Evolutionary conservation across 92 coral and sea anemone genomes (phyloP), one percentile per base, ranked within the genome.

Genomic region (Bergia puertoricense): DNA sequence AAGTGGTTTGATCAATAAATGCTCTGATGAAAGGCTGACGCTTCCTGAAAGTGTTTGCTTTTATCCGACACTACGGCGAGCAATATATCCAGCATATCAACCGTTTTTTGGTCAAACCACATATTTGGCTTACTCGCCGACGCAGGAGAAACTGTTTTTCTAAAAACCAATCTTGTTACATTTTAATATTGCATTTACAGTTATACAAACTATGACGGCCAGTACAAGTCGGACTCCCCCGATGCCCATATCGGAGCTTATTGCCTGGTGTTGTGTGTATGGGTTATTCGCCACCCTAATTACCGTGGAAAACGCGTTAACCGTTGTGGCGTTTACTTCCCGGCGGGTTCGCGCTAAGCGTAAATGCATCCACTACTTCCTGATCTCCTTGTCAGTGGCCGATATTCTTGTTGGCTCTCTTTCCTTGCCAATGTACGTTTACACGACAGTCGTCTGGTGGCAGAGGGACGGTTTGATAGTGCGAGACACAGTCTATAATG

Each of bases 341-440:
- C 82, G 68, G 66, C 57, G 43, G n/a, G 82, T 79, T 13, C 65
- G 67, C 82, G 67, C 62, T 6, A 79, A 51, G 50, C 82, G 82
- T 3, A 79, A 79, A 30, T 67, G 82, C 9, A 79, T 79, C 10
- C 82, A 50, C 67, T 79, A 79, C 18, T 79, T 79, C 42, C 82
- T 79, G 41, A 79, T 79, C 82, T 79, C 82, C 0, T 67, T 79
- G 0, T 79, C 82, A 10, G 82, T 79, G 15, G 82, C 82, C 6
- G 82, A 79, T 30, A 51, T 79, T 50, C 68, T 79, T 20, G 82
- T 79, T 13, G 82, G 82, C 22, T 79, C 67, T 14, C 66, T 79
- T 2, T 79, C 82, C 82, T 50, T 79, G 43, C 82, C 82, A 2
- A 50, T 79, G 82, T 79, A 79, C n/a, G 62, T 79, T 18, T 79